phyloP scores from a whole-genome alignment of 2,888 invertebrate species.

The Cremastinae sp. region DNA sequence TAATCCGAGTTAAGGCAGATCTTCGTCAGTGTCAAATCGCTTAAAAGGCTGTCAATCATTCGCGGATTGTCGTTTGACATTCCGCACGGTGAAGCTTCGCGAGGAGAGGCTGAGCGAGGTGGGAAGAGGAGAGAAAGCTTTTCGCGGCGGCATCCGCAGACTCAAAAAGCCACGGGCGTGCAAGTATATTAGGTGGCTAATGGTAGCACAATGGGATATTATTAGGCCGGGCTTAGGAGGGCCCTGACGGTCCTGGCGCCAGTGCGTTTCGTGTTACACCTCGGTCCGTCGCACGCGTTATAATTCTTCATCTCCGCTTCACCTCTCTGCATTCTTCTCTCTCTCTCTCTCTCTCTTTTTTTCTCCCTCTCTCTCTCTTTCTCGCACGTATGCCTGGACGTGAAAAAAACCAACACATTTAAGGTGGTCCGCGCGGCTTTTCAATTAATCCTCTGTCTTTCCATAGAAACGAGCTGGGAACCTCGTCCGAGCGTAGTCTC shows the following conservation, averaged over 20 bases:
- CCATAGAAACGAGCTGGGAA: not conserved
- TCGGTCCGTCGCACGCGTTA: constrained; percentile 65
- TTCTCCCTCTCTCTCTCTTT: constrained; percentile 36
- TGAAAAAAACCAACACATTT: not conserved
- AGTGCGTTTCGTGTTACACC: constrained; percentile 77
- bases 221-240: constrained; percentile 73
- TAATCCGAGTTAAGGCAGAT: no score
- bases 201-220: constrained; percentile 78
- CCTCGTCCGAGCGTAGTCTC: constrained; percentile 25
- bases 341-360: constrained; percentile 36
- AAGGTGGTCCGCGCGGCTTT: constrained; percentile 39
- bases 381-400: constrained; percentile 15
- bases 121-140: constrained; percentile 24
- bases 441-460: constrained; percentile 52
- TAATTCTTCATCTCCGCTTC: constrained; percentile 68
- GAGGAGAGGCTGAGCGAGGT: constrained; percentile 27
- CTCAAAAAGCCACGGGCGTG: constrained; percentile 60
- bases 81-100: constrained; percentile 19
- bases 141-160: constrained; percentile 55
- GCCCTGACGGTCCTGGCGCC: constrained; percentile 73
- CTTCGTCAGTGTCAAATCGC: no score
- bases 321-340: constrained; percentile 40
- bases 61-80: not conserved
- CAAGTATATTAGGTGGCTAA: constrained; percentile 74
- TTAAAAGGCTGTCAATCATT: no score